Evolutionary conservation across 2,888 invertebrate species (phyloP).

Genomic region (Drosophila testacea): DNA sequence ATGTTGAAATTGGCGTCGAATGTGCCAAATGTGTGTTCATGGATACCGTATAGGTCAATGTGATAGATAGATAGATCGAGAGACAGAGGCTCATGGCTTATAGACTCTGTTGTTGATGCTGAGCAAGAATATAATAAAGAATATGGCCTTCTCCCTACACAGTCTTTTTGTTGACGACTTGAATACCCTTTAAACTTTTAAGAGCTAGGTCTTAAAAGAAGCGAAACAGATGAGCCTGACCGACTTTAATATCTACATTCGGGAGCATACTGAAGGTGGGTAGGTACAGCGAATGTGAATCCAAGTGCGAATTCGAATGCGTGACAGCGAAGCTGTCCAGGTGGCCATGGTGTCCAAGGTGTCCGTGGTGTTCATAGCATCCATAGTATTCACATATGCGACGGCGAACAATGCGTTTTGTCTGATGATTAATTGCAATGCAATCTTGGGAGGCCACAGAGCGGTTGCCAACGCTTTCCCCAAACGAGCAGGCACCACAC

Average conservation of each 20-base stretch:
- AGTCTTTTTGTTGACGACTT: slow-evolving; percentile 4
- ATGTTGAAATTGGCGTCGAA: too few species aligned
- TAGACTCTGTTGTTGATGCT: too few species aligned
- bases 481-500: slow-evolving; percentile 47
- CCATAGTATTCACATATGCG: slow-evolving; percentile 24
- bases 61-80: too few species aligned
- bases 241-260: slow-evolving; percentile 64
- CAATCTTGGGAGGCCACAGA: slow-evolving; percentile 74
- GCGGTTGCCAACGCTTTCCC: slow-evolving; percentile 65
- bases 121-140: too few species aligned
- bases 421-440: slow-evolving; percentile 77
- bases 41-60: too few species aligned
- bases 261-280: slow-evolving; percentile 54
- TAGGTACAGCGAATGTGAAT: slow-evolving; percentile 10
- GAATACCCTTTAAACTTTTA: too few species aligned
- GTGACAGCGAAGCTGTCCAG: slow-evolving; percentile 31
- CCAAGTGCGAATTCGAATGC: slow-evolving; percentile 33
- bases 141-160: not conserved
- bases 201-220: too few species aligned
- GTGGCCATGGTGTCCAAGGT: slow-evolving; percentile 7
- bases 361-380: slow-evolving; percentile 6
- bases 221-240: slow-evolving; percentile 59
- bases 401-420: slow-evolving; percentile 75
- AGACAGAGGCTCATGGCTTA: too few species aligned
- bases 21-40: too few species aligned